phyloP scores from a whole-genome alignment of 2,797 vertebrate species.

The Danionella dracula region DNA sequence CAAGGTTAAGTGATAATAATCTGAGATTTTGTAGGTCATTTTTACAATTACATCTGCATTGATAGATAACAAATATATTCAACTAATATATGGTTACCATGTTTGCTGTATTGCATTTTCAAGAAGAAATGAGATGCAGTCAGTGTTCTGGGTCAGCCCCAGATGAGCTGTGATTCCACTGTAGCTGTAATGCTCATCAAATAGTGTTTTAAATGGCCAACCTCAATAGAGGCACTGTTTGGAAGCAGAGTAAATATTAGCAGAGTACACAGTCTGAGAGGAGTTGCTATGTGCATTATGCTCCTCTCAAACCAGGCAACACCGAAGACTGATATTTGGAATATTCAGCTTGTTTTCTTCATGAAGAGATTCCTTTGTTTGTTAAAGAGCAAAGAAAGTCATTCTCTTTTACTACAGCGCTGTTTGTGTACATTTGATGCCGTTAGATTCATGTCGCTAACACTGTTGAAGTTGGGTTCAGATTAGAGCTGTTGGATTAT shows the following conservation, averaged over 20 bases:
- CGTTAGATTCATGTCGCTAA: conserved; percentile 41
- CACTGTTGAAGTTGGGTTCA: conserved; percentile 45
- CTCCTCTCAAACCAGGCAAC: conserved; percentile 63
- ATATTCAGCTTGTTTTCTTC: conserved; percentile 55
- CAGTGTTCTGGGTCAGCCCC: conserved; percentile 40
- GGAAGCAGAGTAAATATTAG: conserved; percentile 90
- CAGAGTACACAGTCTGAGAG: conserved; percentile 80
- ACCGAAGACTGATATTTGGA: conserved; percentile 56
- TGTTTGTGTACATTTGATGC: conserved; percentile 24
- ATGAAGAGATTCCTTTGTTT: conserved; percentile 57
- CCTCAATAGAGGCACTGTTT: conserved; percentile 82
- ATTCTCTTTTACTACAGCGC: conserved; percentile 42
- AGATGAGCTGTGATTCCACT: conserved; percentile 62
- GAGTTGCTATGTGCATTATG: conserved; percentile 87
- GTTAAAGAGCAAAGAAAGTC: conserved; percentile 62
- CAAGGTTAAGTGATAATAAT: conserved; percentile 39
- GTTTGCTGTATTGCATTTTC: no score
- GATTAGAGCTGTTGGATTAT: no score
- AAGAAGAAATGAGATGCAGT: no score
- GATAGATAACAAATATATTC: neutral
- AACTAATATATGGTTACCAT: no score
- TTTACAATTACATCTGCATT: conserved; percentile 20
- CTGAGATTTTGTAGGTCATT: neutral
- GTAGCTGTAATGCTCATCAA: conserved; percentile 81
- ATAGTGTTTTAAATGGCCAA: conserved; percentile 79